These are phyloP conservation scores for Microplitis demolitor DNA, from an alignment of 1,140 invertebrate species.

Conservation along the genomic window DNA sequence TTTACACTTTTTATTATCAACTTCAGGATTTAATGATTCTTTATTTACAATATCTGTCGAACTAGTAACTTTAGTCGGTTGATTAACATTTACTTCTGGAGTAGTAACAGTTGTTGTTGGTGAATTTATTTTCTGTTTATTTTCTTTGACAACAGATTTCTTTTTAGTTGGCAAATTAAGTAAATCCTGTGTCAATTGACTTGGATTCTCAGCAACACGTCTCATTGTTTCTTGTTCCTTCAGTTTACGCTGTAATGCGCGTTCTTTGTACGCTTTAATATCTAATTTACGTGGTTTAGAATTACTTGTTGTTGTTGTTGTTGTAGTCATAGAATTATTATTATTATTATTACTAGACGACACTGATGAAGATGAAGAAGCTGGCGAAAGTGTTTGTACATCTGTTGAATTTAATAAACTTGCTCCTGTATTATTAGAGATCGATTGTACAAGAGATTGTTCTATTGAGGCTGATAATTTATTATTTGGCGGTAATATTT, in stretches of 20 bases:
- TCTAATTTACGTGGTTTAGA: constrained; percentile 45
- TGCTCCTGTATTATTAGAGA: no score
- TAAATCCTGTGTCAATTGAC: constrained; percentile 39
- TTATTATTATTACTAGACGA: background rate
- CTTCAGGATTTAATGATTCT: background rate
- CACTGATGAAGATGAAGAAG: background rate
- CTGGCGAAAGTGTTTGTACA: no score
- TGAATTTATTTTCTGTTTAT: background rate
- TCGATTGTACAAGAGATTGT: background rate
- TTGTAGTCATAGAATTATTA: background rate
- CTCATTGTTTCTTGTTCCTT: constrained; percentile 36
- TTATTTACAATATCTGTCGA: background rate
- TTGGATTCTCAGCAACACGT: constrained; percentile 37
- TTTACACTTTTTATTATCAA: background rate
- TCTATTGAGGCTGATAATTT: background rate
- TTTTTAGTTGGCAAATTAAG: constrained; percentile 36
- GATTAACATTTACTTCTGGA: background rate
- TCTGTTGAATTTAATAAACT: no score
- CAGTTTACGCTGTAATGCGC: constrained; percentile 41
- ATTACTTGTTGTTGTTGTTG: background rate
- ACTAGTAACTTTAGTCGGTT: background rate
- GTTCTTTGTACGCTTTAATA: constrained; percentile 52
- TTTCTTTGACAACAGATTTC: background rate
- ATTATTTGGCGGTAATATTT: constrained; percentile 14
- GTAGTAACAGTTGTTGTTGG: background rate